Conservation (phyloP, 92 coral and sea anemone genomes). For the Heteractis magnifica region DNA sequence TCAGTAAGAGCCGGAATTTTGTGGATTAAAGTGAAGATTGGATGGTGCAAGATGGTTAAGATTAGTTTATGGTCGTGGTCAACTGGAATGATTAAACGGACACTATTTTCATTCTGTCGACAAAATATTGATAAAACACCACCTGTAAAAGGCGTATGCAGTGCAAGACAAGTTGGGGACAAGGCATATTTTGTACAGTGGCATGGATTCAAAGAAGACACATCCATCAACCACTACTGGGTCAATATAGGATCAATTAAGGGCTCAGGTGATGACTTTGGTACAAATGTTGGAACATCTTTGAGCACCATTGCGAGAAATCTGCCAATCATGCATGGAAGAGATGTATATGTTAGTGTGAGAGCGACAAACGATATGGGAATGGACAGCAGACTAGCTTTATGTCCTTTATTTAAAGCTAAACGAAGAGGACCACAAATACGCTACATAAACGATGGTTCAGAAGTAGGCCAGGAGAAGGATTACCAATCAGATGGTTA, state of each 20-base stretch:
- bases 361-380: constrained; percentile 84
- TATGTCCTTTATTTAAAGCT: constrained; percentile 73
- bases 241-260: constrained; percentile 76
- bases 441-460: constrained; percentile 78
- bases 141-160: constrained; percentile 72
- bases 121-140: constrained; percentile 78
- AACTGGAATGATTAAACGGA: constrained; percentile 69
- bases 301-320: constrained; percentile 63
- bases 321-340: constrained; percentile 72
- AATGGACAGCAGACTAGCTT: constrained; percentile 65
- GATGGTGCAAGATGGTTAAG: constrained; percentile 76
- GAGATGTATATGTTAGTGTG: constrained; percentile 72
- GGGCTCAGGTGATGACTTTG: constrained; percentile 84
- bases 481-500: constrained; percentile 74
- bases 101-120: constrained; percentile 70
- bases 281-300: constrained; percentile 62
- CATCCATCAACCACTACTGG: constrained; percentile 64
- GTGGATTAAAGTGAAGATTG: constrained; percentile 52
- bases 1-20: constrained; percentile 58
- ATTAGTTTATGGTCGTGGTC: constrained; percentile 96
- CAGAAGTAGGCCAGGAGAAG: constrained; percentile 42
- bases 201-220: constrained; percentile 82
- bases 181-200: constrained; percentile 83
- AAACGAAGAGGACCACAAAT: constrained; percentile 70
- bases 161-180: constrained; percentile 81